Conservation (phyloP, 2,888 invertebrate genomes). For the Caenorhabditis sp. region DNA sequence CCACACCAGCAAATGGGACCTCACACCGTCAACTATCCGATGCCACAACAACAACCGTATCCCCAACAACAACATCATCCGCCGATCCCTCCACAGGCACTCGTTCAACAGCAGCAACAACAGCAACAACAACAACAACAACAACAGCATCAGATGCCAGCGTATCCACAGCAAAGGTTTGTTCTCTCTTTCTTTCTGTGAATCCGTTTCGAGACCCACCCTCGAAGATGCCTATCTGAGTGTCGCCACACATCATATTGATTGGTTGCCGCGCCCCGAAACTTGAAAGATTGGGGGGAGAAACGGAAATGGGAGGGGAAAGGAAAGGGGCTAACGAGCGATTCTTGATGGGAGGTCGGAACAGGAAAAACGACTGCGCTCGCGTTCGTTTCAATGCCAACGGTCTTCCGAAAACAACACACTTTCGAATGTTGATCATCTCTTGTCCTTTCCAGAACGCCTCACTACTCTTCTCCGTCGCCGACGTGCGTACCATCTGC, state of each 20-base stretch:
- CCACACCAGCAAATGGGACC: neutral
- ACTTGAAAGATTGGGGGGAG: neutral
- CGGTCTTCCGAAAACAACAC: too few species aligned
- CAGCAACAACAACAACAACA: conserved; percentile 27
- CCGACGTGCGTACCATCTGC: conserved; percentile 26
- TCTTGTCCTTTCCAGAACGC: conserved; percentile 4
- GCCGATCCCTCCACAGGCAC: conserved; percentile 7
- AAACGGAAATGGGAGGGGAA: conserved; percentile 18
- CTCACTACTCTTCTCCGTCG: conserved; percentile 38
- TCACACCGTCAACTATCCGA: conserved; percentile 3
- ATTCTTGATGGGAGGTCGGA: conserved; percentile 15
- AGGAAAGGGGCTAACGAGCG: conserved; percentile 20
- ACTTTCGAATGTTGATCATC: neutral
- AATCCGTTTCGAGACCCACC: neutral
- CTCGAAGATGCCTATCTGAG: conserved; percentile 19
- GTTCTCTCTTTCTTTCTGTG: neutral
- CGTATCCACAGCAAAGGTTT: conserved; percentile 36
- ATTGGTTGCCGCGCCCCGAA: conserved; percentile 23
- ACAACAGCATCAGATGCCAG: conserved; percentile 6
- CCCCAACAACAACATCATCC: conserved; percentile 12
- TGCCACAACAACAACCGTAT: conserved; percentile 17
- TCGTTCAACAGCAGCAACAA: conserved; percentile 20
- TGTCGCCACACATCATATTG: conserved; percentile 35
- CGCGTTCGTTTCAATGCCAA: neutral
- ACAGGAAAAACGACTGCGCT: conserved; percentile 5